phyloP scores from a whole-genome alignment of 1,140 invertebrate species.

The Lepeophtheirus salmonis region DNA sequence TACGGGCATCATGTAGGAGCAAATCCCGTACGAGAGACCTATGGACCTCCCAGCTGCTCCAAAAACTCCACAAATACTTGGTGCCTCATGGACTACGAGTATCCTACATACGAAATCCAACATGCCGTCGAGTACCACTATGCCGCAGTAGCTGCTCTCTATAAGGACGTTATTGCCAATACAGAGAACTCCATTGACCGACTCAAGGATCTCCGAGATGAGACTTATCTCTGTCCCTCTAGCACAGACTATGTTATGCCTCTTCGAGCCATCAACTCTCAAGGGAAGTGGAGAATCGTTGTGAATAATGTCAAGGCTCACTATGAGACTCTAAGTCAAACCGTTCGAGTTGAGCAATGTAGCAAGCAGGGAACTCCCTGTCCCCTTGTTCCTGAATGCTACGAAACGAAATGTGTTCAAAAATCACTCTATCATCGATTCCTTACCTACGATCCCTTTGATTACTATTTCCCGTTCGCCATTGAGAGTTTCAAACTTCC shows the following conservation, averaged over 20 bases:
- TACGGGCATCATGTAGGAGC: not conserved
- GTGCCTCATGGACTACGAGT: slow-evolving; percentile 24
- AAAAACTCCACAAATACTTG: slow-evolving; percentile 23
- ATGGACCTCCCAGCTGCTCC: slow-evolving; percentile 21
- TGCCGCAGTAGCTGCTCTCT: slow-evolving; percentile 21
- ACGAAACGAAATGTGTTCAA: slow-evolving; percentile 24
- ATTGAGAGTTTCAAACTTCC: slow-evolving; percentile 24
- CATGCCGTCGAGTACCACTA: slow-evolving; percentile 22
- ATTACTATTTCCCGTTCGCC: slow-evolving; percentile 24
- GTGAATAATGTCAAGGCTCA: slow-evolving; percentile 24
- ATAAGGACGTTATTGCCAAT: slow-evolving; percentile 22
- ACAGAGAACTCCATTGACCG: slow-evolving; percentile 22
- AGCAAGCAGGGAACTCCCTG: slow-evolving; percentile 20
- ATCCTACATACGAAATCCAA: slow-evolving; percentile 22
- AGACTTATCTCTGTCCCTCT: slow-evolving; percentile 21
- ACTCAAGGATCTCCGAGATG: slow-evolving; percentile 20
- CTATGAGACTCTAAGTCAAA: slow-evolving; percentile 24
- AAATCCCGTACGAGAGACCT: not conserved
- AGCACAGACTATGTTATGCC: slow-evolving; percentile 21
- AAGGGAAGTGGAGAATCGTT: slow-evolving; percentile 24
- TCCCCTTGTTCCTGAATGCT: slow-evolving; percentile 23
- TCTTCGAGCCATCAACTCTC: slow-evolving; percentile 22
- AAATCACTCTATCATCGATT: slow-evolving; percentile 25
- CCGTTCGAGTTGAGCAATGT: slow-evolving; percentile 24
- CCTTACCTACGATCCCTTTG: slow-evolving; percentile 23